Evolutionary conservation across 2,113 vertebrate genomes (phyloP), one percentile per base, ranked within the genome.

Genomic region (Cathartes aura): DNA sequence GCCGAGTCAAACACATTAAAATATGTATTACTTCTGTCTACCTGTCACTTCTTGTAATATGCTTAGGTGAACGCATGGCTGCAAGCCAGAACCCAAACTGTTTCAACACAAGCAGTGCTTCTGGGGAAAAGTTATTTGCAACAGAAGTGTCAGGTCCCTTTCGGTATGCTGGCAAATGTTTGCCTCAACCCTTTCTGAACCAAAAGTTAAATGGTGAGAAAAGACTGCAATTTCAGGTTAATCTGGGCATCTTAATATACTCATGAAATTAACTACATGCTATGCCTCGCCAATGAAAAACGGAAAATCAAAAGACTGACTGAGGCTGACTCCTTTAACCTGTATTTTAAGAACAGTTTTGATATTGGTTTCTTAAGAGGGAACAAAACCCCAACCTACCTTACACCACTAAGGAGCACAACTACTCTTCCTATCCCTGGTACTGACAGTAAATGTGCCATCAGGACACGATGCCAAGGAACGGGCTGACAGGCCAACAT

Each of bases 31-130:
- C 53, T 94, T 88, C 66, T 79, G 66, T 74, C 96, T 84, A 89
- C 85, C 74, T 97, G 95, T 96, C 96, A 97, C 91, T 94, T 96
- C 55, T 38, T 93, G 68, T 89, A 95, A 73, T 9, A 68, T 74
- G 93, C 91, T 95, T 93, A 93, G 43, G 45, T 72, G 93, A 95
- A 96, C 53, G 74, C 72, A 42, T 72, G 95, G 97, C 72, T 95
- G 84, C 91, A 96, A 94, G 93, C 81, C 84, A 79, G 78, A 92
- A 48, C 66, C 53, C 74, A 93, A 79, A 95, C 70, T 52, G 81
- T 87, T 89, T 88, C 87, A 95, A 91, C 34, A 86, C 63, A 71
- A 91, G 40, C 34, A 76, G 66, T 10, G 90, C 89, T 94, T 96
- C 85, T 87, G 92, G 82, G 79, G 75, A 96, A 87, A 96, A 92